Evolutionary conservation across 2,797 vertebrate genomes (phyloP), one percentile per base, ranked within the genome.

Genomic region (Gymnothorax reevesii): DNA sequence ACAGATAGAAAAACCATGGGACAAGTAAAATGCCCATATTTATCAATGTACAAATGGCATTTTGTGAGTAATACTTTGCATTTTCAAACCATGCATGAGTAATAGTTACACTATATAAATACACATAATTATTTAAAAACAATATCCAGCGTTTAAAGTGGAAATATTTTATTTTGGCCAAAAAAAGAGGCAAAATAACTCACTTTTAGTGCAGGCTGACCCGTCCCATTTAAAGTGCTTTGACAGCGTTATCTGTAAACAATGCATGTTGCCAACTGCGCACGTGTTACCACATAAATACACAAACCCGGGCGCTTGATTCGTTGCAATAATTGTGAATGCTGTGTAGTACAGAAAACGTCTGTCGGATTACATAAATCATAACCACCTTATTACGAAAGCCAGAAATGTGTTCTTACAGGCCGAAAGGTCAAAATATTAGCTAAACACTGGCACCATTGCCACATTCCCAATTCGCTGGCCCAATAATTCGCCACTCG

Each of bases 191-290:
- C 57, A 83, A 83, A 22, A 27, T 55, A 77, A 82, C 7, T 3
- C 71, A n/a, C 9, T 57, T 83, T 25, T 33, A 15, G 22, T 57
- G 80, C 59, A 20, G 52, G 52, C 52, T 6, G 55, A 6, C 2
- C 25, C n/a, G 8, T 13, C 33, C 27, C 75, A 60, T 83, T 60
- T 62, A 79, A 62, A 25, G 8, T 80, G 52, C 49, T 66, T 62
- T 86, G 62, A 86, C 85, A n/a, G 49, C n/a, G 85, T 86, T 25
- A 69, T 71, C 80, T 64, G 85, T 86, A 86, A 83, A 86, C 85
- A 83, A 54, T 27, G 80, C 69, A 82, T 6, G 57, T 52, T 62
- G 80, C 8, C 79, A 80, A 25, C 49, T 55, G 77, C 80, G 79
- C 85, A 86, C 85, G 85, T 86, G 85, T 83, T 62, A 64, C 80